A percentile compares a stretch with the other conserved stretches of the same genome.
Conservation (phyloP, 1,140 invertebrate genomes). For the Calliphora vicina region DNA sequence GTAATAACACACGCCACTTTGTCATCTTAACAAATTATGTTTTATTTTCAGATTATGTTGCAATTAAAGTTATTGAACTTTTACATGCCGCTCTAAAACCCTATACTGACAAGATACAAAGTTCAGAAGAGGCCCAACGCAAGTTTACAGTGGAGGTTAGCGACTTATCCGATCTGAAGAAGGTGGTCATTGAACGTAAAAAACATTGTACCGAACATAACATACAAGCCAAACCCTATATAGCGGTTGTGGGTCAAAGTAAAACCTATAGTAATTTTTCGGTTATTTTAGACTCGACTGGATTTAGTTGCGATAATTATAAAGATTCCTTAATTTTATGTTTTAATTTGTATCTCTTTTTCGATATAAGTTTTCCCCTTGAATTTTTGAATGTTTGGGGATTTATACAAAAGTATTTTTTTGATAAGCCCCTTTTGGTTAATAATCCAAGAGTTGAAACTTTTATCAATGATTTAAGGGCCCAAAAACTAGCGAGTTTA, state of each 20-base stretch:
- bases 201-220: not conserved
- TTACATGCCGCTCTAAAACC: not conserved
- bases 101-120: not conserved
- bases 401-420: constrained; percentile 26
- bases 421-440: not conserved
- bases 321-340: constrained; percentile 16
- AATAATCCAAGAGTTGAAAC: not conserved
- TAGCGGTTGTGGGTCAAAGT: not conserved
- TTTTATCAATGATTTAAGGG: not conserved
- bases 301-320: constrained; percentile 17
- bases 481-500: too few relatives aligned
- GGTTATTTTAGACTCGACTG: constrained; percentile 10
- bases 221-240: not conserved
- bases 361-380: not conserved
- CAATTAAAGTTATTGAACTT: not conserved
- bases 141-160: not conserved
- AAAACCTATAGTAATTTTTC: constrained; percentile 8
- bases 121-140: not conserved
- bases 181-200: constrained; percentile 19
- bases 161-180: not conserved
- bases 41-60: not conserved
- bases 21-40: not conserved
- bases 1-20: not conserved
- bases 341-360: constrained; percentile 23
- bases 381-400: not conserved